phyloP scores from a whole-genome alignment of 2,797 vertebrate species.

The Vespertilio murinus region DNA sequence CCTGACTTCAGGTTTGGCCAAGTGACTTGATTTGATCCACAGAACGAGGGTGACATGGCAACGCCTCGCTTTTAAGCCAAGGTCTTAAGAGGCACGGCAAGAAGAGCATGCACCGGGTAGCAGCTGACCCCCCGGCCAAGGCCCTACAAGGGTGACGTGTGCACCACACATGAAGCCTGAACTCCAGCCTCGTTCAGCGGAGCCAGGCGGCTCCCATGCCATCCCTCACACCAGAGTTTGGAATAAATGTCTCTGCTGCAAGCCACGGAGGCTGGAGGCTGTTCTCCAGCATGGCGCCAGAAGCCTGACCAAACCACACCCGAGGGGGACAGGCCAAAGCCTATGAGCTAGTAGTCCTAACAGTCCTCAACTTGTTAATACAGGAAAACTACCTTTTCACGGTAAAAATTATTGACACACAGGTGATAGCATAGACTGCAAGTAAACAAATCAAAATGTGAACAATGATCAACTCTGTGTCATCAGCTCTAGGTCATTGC shows the following conservation, averaged over 20 bases:
- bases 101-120: not conserved
- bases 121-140: not conserved
- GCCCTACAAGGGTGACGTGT: not conserved
- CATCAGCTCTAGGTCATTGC: not conserved
- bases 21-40: not conserved
- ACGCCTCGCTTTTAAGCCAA: not conserved
- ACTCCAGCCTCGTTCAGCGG: not conserved
- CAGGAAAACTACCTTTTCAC: not conserved
- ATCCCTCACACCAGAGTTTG: not conserved
- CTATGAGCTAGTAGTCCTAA: not conserved
- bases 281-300: not conserved
- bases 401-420: not conserved
- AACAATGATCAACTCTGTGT: not conserved
- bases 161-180: not conserved
- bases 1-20: not conserved
- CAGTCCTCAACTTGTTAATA: not conserved
- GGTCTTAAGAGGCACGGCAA: not conserved
- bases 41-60: not conserved
- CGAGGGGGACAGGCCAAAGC: not conserved
- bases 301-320: not conserved
- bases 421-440: not conserved
- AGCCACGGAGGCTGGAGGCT: not conserved
- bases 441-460: not conserved
- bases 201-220: not conserved
- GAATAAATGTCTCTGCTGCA: not conserved